A percentile compares a stretch with the other conserved stretches of the same genome.
Conservation (phyloP, 2,797 vertebrate genomes). For the Poeciliopsis turneri region DNA sequence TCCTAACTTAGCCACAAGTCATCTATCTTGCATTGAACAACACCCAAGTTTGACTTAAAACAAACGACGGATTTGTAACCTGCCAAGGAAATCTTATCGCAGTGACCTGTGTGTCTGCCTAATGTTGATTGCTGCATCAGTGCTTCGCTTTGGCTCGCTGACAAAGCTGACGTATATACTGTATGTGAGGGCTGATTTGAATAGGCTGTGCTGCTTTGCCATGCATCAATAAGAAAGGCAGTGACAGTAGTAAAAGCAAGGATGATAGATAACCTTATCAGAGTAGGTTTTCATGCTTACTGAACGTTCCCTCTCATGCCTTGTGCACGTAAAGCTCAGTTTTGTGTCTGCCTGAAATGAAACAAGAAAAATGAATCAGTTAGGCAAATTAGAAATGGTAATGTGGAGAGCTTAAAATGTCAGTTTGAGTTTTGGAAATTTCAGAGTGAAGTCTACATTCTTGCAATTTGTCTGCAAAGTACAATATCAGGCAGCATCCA, state of each 20-base stretch:
- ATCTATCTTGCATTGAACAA: not conserved
- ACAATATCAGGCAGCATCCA: not conserved
- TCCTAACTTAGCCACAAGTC: not conserved
- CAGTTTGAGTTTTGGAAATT: not conserved
- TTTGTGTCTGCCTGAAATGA: not conserved
- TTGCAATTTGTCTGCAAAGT: conserved; percentile 1
- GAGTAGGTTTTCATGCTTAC: conserved; percentile 7
- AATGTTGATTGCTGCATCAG: not conserved
- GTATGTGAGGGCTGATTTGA: conserved; percentile 20
- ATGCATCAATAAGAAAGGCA: conserved; percentile 5
- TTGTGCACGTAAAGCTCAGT: conserved; percentile 22
- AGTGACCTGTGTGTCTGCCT: not conserved
- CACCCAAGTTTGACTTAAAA: not conserved
- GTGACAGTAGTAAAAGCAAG: conserved; percentile 41
- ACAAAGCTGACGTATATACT: not conserved
- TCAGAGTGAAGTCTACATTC: not conserved
- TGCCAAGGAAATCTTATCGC: conserved; percentile 6
- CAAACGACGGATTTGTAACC: conserved; percentile 4
- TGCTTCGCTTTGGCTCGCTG: not conserved
- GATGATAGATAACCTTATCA: conserved; percentile 12
- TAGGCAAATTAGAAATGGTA: not conserved
- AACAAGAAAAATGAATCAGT: not conserved
- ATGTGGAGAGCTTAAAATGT: not conserved
- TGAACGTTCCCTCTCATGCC: conserved; percentile 36
- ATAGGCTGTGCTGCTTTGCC: conserved; percentile 3